These are phyloP conservation scores for Antheraea assamensis DNA, from an alignment of 2,888 invertebrate genomes.

Conservation along the genomic window DNA sequence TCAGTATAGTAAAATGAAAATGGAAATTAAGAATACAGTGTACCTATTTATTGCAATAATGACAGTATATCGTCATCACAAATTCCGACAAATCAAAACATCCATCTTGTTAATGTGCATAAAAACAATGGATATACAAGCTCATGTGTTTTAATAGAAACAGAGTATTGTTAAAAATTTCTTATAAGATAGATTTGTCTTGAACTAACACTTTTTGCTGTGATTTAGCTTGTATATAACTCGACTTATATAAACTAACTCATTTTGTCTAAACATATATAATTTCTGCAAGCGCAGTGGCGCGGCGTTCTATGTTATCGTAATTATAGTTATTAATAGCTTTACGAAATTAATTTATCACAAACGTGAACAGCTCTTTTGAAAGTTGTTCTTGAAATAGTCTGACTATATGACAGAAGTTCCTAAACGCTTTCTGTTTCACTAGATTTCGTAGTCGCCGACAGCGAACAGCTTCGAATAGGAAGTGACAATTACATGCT, in stretches of 20 bases:
- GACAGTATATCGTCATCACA: too few species aligned
- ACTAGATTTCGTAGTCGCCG: background rate
- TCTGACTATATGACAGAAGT: background rate
- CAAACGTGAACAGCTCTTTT: background rate
- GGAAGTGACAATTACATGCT: background rate
- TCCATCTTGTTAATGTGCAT: too few species aligned
- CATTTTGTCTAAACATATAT: too few species aligned
- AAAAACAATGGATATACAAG: too few species aligned
- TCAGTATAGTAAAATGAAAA: background rate
- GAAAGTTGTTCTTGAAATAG: background rate
- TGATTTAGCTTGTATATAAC: too few species aligned
- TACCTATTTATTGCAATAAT: background rate
- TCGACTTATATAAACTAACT: too few species aligned
- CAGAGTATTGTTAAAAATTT: too few species aligned
- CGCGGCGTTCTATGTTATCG: background rate
- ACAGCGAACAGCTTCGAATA: background rate
- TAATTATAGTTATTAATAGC: background rate
- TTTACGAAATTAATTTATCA: constrained; percentile 2
- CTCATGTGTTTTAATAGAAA: too few species aligned
- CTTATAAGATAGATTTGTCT: too few species aligned
- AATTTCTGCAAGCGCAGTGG: too few species aligned
- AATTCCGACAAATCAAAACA: too few species aligned
- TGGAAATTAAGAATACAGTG: background rate
- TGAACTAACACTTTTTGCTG: too few species aligned
- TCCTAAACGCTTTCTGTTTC: background rate